Evolutionary conservation across 2,113 vertebrate genomes (phyloP), one percentile per base, ranked within the genome.

Genomic region (Grallaria varia): DNA sequence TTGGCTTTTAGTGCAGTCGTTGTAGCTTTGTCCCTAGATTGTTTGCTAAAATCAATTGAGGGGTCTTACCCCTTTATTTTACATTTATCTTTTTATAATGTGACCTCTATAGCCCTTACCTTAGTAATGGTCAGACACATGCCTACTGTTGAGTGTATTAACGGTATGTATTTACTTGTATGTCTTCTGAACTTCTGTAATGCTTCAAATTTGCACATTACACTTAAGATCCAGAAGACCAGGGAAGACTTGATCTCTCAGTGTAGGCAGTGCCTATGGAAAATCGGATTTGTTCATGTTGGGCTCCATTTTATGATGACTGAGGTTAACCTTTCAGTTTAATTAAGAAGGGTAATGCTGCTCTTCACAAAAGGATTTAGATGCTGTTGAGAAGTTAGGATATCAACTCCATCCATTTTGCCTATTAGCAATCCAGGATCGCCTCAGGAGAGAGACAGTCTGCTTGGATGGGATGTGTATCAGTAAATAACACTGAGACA

Each of bases 111-210:
- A 69, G 22, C 40, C 10, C 11, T 55, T 44, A 33, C 25, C 4
- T 9, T 50, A 27, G 11, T 18, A 13, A 45, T 23, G 19, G 5
- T 50, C 10, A 73, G 31, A 56, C 14, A 8, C 10, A 20, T 22
- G 44, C 60, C 18, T 72, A 5, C 3, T 25, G 23, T 56, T 0
- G 0, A 14, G 24, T 44, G 10, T 24, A 7, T 49, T 90, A 31
- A 14, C 15, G 74, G 6, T 39, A 1, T 84, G 8, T 18, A 20
- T 53, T 69, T 56, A 39, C 23, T 81, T 75, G 21, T 8, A 64
- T 33, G 8, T 74, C 40, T 40, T 84, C 24, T 73, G 68, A 66
- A 64, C 19, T 93, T 69, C 37, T 66, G 14, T 49, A 28, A 6
- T 53, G 17, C 42, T 62, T 82, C 16, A 50, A 3, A 24, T 47